Evolutionary conservation across 2,888 invertebrate genomes (phyloP).

Genomic region (Cephus sareptanus): DNA sequence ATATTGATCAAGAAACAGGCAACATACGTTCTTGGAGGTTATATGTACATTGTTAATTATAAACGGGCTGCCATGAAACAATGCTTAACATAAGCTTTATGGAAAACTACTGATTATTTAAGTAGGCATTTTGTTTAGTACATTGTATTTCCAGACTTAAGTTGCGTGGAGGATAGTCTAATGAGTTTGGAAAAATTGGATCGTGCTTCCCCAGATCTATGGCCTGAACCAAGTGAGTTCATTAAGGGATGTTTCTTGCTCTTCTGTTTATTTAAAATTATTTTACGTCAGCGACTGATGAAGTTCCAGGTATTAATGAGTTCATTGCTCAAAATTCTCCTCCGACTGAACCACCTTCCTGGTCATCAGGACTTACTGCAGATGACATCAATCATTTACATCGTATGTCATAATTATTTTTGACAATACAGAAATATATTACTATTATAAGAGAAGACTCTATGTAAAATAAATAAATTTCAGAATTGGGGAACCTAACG

Average conservation of each 20-base stretch:
- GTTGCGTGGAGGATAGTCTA: constrained; percentile 77
- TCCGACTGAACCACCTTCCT: constrained; percentile 73
- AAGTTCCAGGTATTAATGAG: constrained; percentile 91
- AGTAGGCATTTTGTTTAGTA: neutral
- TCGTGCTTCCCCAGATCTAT: constrained; percentile 93
- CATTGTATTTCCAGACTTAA: constrained; percentile 22
- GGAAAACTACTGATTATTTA: neutral
- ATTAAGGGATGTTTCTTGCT: constrained; percentile 6
- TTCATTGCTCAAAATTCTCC: constrained; percentile 79
- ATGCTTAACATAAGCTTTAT: neutral
- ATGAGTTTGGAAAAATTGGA: constrained; percentile 92
- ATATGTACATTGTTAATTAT: neutral
- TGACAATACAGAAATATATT: neutral
- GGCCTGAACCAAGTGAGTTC: constrained; percentile 93
- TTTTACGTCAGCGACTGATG: constrained; percentile 47
- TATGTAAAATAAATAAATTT: neutral
- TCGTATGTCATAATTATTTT: constrained; percentile 71
- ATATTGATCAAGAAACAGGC: neutral
- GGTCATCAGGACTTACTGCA: constrained; percentile 76
- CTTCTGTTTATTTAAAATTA: constrained; percentile 16
- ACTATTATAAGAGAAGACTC: neutral
- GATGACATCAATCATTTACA: constrained; percentile 82
- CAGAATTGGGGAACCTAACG: constrained; percentile 80
- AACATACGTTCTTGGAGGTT: neutral
- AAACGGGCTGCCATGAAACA: neutral